phyloP scores from a whole-genome alignment of 2,888 invertebrate species.

The Pelosia muscerda region DNA sequence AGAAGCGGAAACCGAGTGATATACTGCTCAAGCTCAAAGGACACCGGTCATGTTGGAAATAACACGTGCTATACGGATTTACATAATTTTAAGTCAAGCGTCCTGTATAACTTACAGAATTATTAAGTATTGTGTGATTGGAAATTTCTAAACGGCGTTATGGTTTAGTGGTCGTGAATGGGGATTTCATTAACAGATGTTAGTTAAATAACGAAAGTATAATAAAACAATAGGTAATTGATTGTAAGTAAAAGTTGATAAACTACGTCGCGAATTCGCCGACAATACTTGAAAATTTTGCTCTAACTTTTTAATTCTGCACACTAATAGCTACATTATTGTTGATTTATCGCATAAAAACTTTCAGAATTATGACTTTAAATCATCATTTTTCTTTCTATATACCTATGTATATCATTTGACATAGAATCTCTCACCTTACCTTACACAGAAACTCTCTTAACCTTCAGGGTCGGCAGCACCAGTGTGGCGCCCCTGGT shows the following conservation, averaged over 20 bases:
- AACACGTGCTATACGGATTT: background rate
- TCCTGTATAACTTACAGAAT: conserved; percentile 1
- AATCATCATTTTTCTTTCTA: too few species aligned
- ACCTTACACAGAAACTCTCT: too few species aligned
- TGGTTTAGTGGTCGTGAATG: background rate
- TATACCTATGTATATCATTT: too few species aligned
- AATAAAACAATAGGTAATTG: background rate
- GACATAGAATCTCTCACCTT: too few species aligned
- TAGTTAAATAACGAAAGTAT: background rate
- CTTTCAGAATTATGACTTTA: too few species aligned
- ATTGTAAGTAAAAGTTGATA: background rate
- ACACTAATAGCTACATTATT: too few species aligned
- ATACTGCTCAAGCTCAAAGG: conserved; percentile 2
- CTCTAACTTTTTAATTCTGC: background rate
- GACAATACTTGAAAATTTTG: background rate
- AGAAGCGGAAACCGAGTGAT: background rate
- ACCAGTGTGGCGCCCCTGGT: too few species aligned
- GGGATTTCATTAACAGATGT: background rate
- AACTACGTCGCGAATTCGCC: background rate
- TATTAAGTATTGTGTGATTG: background rate
- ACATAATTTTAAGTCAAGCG: conserved; percentile 1
- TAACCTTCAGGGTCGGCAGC: too few species aligned
- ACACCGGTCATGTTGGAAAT: background rate
- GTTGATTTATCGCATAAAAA: too few species aligned
- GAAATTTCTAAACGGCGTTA: background rate